Evolutionary conservation across 2,888 invertebrate species (phyloP), one percentile per base, ranked within the genome.

Genomic region (Erebia epiphron): DNA sequence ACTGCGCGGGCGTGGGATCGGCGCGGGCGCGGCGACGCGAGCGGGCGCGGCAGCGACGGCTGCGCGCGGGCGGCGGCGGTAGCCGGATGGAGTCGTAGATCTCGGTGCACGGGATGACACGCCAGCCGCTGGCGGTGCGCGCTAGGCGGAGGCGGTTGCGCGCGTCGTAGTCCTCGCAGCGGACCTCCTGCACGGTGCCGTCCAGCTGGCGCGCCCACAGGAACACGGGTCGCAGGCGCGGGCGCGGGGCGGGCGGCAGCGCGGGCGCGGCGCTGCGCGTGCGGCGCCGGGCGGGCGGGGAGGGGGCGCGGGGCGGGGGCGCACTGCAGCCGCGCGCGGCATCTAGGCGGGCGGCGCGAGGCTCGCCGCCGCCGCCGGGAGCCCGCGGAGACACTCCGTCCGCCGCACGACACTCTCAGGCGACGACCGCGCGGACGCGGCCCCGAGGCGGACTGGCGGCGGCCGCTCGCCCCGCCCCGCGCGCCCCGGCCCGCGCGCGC

Each of bases 101-200:
- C 85, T 96, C 96, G 65, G 97, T 97, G 80, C 96, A 95, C 79
- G 97, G 97, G 89, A 96, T 96, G 71, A 96, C 96, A 73, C 96
- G 95, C 97, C 97, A 97, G 80, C 97, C 97, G 85, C 95, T 94
- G 58, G 96, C 94, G 26, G 97, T 97, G 85, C 97, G 97, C 78
- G 97, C 96, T 84, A 97, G 93, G 81, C 96, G 95, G 82, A 97
- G 96, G 73, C 97, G 96, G 91, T 97, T 97, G 72, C 97, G 94
- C 86, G 96, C 95, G 93, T 97, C 97, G 94, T 97, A 97, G 87
- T 97, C 97, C 89, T 97, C 97, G 92, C 97, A 97, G 88, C 96
- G 95, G 80, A 97, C 97, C 89, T 97, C 96, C 84, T 97, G 95
- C 87, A 97, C 97, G 85, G 95, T 95, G 75, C 96, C 96, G 89